These are phyloP conservation scores for Stigmatopora argus DNA, from an alignment of 2,113 vertebrate genomes.

Conservation along the genomic window DNA sequence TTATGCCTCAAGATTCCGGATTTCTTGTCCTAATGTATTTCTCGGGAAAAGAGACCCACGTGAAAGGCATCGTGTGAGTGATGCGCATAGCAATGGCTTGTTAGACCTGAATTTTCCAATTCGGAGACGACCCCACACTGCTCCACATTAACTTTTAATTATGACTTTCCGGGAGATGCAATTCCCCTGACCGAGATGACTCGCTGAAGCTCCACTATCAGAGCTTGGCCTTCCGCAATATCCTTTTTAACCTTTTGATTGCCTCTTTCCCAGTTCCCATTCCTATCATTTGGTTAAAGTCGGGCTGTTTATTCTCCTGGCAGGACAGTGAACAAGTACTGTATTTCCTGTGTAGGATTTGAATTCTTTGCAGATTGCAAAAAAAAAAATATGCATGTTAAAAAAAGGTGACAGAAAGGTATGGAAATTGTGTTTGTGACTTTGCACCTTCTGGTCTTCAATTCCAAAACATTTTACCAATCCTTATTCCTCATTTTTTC, in stretches of 20 bases:
- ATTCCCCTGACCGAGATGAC: constrained; percentile 50
- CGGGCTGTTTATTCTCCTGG: constrained; percentile 1
- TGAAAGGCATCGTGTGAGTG: constrained; percentile 36
- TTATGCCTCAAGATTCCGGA: constrained; percentile 51
- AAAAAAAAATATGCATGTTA: too few relatives aligned
- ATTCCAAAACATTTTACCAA: too few relatives aligned
- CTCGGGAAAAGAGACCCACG: constrained; percentile 38
- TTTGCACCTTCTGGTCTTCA: too few relatives aligned
- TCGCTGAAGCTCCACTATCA: constrained; percentile 28
- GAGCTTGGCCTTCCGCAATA: constrained; percentile 20
- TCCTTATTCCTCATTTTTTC: too few relatives aligned
- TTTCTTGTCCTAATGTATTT: constrained; percentile 52
- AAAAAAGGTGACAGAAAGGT: too few relatives aligned
- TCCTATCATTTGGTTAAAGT: not conserved
- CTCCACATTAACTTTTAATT: constrained; percentile 67
- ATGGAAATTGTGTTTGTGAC: too few relatives aligned
- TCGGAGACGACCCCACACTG: constrained; percentile 47
- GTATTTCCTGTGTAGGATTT: not conserved
- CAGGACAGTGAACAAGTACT: not conserved
- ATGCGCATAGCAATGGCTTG: constrained; percentile 60
- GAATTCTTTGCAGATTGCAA: not conserved
- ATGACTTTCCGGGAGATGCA: constrained; percentile 58
- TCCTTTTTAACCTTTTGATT: constrained; percentile 12
- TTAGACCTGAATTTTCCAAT: constrained; percentile 41
- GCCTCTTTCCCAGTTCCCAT: not conserved